phyloP scores from a whole-genome alignment of 2,888 invertebrate genomes.

The Pimpla rufipes region DNA sequence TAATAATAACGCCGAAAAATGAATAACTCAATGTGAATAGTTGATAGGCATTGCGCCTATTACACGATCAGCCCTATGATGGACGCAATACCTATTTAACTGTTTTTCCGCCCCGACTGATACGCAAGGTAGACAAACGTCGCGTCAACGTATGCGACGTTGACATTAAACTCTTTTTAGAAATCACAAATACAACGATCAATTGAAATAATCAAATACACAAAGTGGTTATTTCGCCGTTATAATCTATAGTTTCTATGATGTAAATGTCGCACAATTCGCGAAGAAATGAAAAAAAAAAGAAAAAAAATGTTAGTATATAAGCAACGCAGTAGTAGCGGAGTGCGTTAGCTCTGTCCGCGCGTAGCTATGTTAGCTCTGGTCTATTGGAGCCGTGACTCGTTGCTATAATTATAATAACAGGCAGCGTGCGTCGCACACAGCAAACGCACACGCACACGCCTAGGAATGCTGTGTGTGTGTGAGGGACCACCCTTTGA shows the following conservation, averaged over 20 bases:
- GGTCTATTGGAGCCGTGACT: conserved; percentile 82
- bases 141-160: conserved; percentile 2
- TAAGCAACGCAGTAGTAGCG: conserved; percentile 46
- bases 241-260: conserved; percentile 13
- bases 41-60: no score
- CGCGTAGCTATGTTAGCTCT: conserved; percentile 81
- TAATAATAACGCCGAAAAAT: no score
- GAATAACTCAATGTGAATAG: no score
- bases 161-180: conserved; percentile 14
- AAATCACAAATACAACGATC: conserved; percentile 19
- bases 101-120: not conserved
- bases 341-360: conserved; percentile 70
- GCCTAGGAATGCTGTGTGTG: conserved; percentile 82
- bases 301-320: conserved; percentile 58
- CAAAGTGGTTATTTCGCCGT: not conserved
- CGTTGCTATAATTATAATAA: conserved; percentile 84
- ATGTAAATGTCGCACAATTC: conserved; percentile 23
- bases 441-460: conserved; percentile 83
- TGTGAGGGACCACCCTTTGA: conserved; percentile 81
- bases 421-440: conserved; percentile 84
- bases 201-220: not conserved
- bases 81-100: not conserved
- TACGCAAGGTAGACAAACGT: conserved; percentile 23
- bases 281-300: no score
- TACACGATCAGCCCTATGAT: no score